Base-by-base conservation (phyloP, 2,797 vertebrate genomes). In the Halcyon chelicuti region DNA sequence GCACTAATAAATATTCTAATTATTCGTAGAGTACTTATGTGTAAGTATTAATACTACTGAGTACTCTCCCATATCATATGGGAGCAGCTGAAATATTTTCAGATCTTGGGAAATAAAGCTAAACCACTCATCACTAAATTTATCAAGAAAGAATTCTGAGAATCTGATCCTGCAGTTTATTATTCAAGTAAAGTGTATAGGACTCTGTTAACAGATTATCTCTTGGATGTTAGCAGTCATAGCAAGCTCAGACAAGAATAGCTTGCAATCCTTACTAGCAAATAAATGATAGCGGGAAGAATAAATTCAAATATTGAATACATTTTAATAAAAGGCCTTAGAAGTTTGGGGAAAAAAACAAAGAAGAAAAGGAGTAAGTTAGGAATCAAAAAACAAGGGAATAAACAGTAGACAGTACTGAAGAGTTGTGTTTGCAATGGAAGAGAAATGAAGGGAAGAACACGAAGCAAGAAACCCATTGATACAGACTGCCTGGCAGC, bases 11-110 rank as follows among this genome's bases (percentile, higher is more conserved):
- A 79, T 71, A 78, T 26, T 90, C 33, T 25, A 39, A 72, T 54
- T 78, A 82, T 44, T 40, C 71, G 60, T 52, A 83, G 65, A 89
- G 12, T 49, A 80, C n/a, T 88, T 83, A 42, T 2, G 3, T 70
- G 73, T 76, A 93, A 90, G 95, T 84, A 66, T 72, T 94, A 93
- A 67, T 70, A 73, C 40, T 52, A 55, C 28, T 23, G n/a, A 93
- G 60, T 47, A 39, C 39, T 81, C 73, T 83, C 39, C 42, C 58
- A 21, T 35, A 51, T 65, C 73, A 86, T 63, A 15, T 35, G 14
- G 19, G 60, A 96, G 60, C 31, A 92, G 62, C 0, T 65, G 25
- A 96, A 86, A 72, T 78, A 73, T 33, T 77, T 79, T 55, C 60
- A 73, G 71, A 90, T 51, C 35, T 70, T 78, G 25, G 37, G 39